Conservation (phyloP, 37 sponge, comb jelly and placozoan genomes). For the Amphimedon queenslandica region DNA sequence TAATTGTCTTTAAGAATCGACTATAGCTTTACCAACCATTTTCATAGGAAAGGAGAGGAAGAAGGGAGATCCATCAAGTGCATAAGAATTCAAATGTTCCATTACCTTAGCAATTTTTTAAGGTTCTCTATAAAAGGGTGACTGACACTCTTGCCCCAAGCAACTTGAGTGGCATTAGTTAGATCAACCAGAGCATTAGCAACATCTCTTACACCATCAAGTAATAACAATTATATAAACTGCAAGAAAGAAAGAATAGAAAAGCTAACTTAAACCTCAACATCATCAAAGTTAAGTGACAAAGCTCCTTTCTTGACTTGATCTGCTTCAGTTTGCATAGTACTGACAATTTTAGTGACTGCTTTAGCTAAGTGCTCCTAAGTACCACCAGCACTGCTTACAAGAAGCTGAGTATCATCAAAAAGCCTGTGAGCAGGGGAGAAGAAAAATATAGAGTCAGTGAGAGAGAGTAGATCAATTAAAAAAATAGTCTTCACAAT, state of each 20-base stretch:
- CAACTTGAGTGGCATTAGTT: constrained; percentile 78
- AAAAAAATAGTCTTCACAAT: constrained; percentile 70
- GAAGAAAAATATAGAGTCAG: too few relatives aligned
- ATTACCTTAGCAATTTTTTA: constrained; percentile 85
- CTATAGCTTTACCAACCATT: constrained; percentile 79
- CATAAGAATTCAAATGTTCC: too few relatives aligned
- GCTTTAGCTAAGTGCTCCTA: constrained; percentile 90
- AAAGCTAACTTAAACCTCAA: constrained; percentile 76
- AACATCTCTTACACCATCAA: constrained; percentile 92
- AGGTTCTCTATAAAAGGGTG: constrained; percentile 85
- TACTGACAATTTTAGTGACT: constrained; percentile 41
- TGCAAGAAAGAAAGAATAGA: constrained; percentile 7
- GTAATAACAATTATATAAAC: constrained; percentile 64
- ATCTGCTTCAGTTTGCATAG: constrained; percentile 61
- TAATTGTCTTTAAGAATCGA: constrained; percentile 91
- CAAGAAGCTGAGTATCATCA: constrained; percentile 89
- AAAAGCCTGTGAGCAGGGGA: constrained; percentile 59
- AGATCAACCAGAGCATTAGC: constrained; percentile 79
- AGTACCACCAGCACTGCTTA: constrained; percentile 75
- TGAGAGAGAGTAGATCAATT: too few relatives aligned
- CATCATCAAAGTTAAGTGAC: constrained; percentile 76
- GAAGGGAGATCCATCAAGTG: too few relatives aligned
- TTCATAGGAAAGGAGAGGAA: constrained; percentile 10
- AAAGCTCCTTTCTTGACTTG: constrained; percentile 83
- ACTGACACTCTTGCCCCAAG: constrained; percentile 82